phyloP scores from a whole-genome alignment of 2,113 vertebrate species.

The Brachypteracias leptosomus region DNA sequence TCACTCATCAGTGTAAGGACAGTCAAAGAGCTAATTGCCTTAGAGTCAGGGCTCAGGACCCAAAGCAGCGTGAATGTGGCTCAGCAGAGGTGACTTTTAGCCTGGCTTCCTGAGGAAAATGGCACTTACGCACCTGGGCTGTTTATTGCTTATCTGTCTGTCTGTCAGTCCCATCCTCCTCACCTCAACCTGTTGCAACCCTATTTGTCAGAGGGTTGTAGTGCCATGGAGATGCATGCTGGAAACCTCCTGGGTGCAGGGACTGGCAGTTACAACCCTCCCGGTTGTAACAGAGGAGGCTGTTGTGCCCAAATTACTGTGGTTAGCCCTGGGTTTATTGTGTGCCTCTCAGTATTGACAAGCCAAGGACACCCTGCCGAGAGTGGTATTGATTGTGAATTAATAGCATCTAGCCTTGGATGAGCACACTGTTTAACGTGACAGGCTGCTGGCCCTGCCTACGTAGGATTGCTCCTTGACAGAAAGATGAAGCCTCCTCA shows the following conservation, averaged over 20 bases:
- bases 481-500: neutral
- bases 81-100: neutral
- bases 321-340: accelerated
- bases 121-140: neutral
- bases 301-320: neutral
- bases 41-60: neutral
- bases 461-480: neutral
- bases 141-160: neutral
- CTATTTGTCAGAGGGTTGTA: neutral
- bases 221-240: neutral
- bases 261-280: neutral
- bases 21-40: neutral
- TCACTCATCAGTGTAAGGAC: neutral
- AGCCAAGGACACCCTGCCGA: neutral
- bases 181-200: neutral
- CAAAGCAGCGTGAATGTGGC: neutral
- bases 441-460: neutral
- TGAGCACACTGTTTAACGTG: accelerated
- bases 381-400: neutral
- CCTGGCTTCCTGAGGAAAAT: neutral
- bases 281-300: accelerated
- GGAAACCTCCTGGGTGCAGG: neutral
- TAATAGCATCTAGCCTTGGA: neutral
- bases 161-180: neutral
- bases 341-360: neutral